phyloP scores from a whole-genome alignment of 2,113 vertebrate genomes.

The Cichladusa arquata region DNA sequence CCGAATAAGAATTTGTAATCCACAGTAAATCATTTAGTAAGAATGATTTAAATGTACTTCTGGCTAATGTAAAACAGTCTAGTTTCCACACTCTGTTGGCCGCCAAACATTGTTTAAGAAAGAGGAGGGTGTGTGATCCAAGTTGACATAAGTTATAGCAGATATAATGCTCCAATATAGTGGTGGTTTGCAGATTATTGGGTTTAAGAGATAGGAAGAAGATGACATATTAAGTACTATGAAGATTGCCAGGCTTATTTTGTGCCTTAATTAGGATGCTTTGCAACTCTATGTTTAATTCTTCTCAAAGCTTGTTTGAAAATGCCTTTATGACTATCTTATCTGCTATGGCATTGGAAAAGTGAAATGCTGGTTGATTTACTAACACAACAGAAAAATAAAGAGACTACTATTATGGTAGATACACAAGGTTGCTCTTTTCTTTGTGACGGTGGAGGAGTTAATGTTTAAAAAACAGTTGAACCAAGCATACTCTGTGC shows the following conservation, averaged over 20 bases:
- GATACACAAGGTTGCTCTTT: not conserved
- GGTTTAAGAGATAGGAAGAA: slow-evolving; percentile 62
- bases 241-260: slow-evolving; percentile 15
- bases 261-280: not conserved
- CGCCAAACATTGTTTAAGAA: slow-evolving; percentile 68
- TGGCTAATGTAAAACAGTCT: slow-evolving; percentile 77
- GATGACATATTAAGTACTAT: slow-evolving; percentile 30
- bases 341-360: not conserved
- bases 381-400: not conserved
- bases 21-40: slow-evolving; percentile 73
- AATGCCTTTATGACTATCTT: not conserved
- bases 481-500: not conserved
- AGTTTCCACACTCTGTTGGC: slow-evolving; percentile 64
- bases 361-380: slow-evolving; percentile 9
- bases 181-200: slow-evolving; percentile 60
- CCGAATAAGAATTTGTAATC: slow-evolving; percentile 74
- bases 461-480: slow-evolving; percentile 3
- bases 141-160: slow-evolving; percentile 74
- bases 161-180: slow-evolving; percentile 62
- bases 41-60: slow-evolving; percentile 74
- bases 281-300: not conserved
- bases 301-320: not conserved
- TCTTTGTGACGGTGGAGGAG: not conserved
- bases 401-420: not conserved
- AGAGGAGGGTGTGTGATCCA: slow-evolving; percentile 40